Conservation (phyloP, 1,140 invertebrate genomes). For the Monomorium pharaonis region DNA sequence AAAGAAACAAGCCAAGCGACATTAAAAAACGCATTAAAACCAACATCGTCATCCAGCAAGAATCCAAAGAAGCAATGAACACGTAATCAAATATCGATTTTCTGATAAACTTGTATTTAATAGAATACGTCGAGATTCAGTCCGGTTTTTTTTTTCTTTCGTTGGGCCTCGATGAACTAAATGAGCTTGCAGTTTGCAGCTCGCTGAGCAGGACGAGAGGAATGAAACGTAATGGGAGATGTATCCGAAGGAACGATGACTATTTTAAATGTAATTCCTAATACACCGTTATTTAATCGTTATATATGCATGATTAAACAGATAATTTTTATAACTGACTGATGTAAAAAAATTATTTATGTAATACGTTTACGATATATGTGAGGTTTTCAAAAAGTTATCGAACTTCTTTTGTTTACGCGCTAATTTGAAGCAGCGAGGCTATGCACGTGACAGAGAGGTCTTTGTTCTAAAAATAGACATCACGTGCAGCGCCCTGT, state of each 20-base stretch:
- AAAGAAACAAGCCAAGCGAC: neutral
- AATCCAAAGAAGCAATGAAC: constrained; percentile 43
- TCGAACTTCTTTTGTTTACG: neutral
- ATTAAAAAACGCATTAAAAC: neutral
- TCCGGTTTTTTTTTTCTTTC: constrained; percentile 77
- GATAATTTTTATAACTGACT: neutral
- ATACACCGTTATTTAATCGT: neutral
- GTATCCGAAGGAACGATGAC: neutral
- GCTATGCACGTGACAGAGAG: neutral
- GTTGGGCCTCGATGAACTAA: constrained; percentile 77
- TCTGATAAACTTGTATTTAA: constrained; percentile 84
- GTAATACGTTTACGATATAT: neutral
- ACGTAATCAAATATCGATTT: constrained; percentile 70
- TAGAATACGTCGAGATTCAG: constrained; percentile 82
- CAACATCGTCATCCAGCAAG: neutral
- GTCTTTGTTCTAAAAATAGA: neutral
- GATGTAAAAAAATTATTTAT: constrained; percentile 6
- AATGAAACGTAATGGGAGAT: neutral
- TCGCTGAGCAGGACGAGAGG: constrained; percentile 60
- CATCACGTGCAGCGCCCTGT: neutral
- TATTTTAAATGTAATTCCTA: neutral
- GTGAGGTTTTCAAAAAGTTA: neutral
- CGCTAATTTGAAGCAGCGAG: neutral
- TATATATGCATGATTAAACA: neutral
- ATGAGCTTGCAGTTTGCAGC: constrained; percentile 76